These are phyloP conservation scores for Homarus americanus DNA, from an alignment of 1,140 invertebrate species.

Conservation along the genomic window DNA sequence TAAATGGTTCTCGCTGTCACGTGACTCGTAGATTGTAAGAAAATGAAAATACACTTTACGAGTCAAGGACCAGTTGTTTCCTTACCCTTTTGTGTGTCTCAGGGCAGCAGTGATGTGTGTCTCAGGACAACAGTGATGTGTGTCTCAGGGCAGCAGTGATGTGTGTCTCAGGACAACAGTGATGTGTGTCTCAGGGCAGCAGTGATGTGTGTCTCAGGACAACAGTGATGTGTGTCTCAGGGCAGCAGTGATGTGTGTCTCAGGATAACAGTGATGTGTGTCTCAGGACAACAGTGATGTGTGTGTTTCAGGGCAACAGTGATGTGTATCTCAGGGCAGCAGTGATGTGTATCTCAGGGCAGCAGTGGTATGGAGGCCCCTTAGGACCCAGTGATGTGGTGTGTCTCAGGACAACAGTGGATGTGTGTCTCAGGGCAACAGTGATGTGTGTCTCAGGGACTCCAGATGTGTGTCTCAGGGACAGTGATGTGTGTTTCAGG, in stretches of 20 bases:
- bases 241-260: not conserved
- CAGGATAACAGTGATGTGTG: too few species aligned
- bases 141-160: not conserved
- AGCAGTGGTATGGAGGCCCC: too few species aligned
- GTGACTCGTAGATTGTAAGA: conserved; percentile 69
- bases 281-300: too few species aligned
- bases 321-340: too few species aligned
- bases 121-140: not conserved
- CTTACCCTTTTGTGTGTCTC: not conserved
- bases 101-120: not conserved
- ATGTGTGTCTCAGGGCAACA: too few species aligned
- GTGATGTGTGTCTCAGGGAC: too few species aligned
- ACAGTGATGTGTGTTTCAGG: too few species aligned
- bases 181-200: not conserved
- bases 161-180: not conserved
- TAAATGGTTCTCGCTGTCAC: conserved; percentile 58
- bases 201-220: not conserved
- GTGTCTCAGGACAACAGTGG: too few species aligned
- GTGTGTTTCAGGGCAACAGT: too few species aligned
- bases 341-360: too few species aligned
- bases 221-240: not conserved
- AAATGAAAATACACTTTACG: conserved; percentile 64
- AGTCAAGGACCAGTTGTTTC: not conserved
- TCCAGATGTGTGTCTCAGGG: too few species aligned
- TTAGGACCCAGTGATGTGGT: too few species aligned